Conservation (phyloP, 2,113 vertebrate species). For the Atlantisia rogersi region DNA sequence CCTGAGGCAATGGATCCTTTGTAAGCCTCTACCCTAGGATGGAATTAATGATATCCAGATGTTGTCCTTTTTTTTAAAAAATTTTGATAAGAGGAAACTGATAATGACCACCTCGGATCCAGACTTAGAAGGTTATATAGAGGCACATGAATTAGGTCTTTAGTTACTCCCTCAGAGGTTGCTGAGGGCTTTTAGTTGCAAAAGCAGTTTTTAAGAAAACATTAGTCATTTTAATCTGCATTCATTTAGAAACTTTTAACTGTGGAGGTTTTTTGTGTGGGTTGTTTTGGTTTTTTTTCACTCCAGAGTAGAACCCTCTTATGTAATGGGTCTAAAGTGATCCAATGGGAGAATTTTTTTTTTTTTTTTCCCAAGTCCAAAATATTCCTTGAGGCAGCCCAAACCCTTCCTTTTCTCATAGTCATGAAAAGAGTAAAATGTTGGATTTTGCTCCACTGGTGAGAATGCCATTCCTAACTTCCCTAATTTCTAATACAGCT, state of each 20-base stretch:
- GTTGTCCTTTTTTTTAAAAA: not conserved
- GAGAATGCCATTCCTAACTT: not conserved
- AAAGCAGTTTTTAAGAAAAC: not conserved
- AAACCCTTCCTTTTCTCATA: not conserved
- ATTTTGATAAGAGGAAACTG: not conserved
- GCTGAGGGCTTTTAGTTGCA: not conserved
- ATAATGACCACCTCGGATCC: not conserved
- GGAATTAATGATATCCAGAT: not conserved
- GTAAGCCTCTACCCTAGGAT: not conserved
- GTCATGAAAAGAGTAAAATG: not conserved
- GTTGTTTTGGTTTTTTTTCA: not conserved
- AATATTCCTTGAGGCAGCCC: not conserved
- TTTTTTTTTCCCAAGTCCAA: not conserved
- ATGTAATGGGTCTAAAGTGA: not conserved
- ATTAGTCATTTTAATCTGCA: not conserved
- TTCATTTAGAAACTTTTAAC: not conserved
- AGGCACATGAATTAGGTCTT: not conserved
- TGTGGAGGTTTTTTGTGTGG: no score
- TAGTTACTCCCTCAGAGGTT: not conserved
- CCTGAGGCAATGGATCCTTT: not conserved
- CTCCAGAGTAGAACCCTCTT: fast-evolving
- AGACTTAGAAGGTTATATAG: not conserved
- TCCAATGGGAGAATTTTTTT: not conserved
- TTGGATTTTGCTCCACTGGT: not conserved
- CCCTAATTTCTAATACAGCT: not conserved